phyloP scores from a whole-genome alignment of 2,797 vertebrate genomes.

The Hybognathus amarus region DNA sequence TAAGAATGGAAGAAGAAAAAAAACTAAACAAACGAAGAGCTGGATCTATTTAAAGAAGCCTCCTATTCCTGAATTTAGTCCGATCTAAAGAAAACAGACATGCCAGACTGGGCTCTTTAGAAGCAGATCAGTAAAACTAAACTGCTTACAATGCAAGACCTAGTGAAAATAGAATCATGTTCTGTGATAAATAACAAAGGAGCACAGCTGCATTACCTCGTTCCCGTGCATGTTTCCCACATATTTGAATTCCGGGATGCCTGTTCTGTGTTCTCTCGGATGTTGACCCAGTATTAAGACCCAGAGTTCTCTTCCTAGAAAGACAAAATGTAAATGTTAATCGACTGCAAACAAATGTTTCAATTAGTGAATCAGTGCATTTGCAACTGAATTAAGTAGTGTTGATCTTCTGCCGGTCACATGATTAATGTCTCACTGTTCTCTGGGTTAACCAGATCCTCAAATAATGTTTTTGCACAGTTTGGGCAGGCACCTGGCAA shows the following conservation, averaged over 20 bases:
- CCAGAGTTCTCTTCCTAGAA: constrained; percentile 93
- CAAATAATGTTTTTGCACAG: constrained; percentile 44
- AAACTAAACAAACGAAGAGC: constrained; percentile 38
- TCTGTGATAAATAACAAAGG: not conserved
- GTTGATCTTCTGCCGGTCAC: constrained; percentile 34
- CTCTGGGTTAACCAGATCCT: constrained; percentile 40
- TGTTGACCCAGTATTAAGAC: constrained; percentile 88
- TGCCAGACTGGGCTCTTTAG: constrained; percentile 29
- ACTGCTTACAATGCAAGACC: constrained; percentile 7
- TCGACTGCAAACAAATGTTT: constrained; percentile 37
- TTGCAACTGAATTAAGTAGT: constrained; percentile 42
- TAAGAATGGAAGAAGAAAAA: constrained; percentile 27
- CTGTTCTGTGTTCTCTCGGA: constrained; percentile 85
- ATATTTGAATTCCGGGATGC: constrained; percentile 97
- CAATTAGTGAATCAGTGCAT: constrained; percentile 19
- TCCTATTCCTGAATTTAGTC: constrained; percentile 48
- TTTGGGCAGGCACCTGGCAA: constrained; percentile 51
- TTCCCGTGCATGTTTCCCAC: constrained; percentile 98
- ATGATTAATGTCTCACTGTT: constrained; percentile 43
- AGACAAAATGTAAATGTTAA: constrained; percentile 55
- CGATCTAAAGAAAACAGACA: constrained; percentile 44
- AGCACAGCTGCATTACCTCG: constrained; percentile 79
- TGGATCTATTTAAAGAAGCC: constrained; percentile 49
- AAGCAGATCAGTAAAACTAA: constrained; percentile 4
- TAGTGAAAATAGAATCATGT: constrained; percentile 1